Evolutionary conservation across 2,888 invertebrate species (phyloP).

Genomic region (Deilephila porcellus): DNA sequence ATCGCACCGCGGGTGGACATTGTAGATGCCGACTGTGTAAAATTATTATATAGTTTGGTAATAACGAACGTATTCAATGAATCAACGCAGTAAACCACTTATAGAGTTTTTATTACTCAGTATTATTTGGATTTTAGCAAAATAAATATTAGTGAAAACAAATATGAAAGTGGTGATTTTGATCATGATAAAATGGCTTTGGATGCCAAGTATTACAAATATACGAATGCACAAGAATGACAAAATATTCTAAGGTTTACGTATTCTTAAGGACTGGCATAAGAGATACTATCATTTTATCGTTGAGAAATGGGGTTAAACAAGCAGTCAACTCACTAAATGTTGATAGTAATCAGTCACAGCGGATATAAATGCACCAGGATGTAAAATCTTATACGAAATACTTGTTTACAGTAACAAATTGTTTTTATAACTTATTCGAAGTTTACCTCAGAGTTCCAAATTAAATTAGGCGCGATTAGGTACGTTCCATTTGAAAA

Average conservation of each 20-base stretch:
- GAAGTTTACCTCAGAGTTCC: conserved; percentile 33
- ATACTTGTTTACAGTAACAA: conserved; percentile 1
- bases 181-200: too few relatives aligned
- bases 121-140: not conserved
- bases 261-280: not conserved
- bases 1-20: conserved; percentile 73
- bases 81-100: not conserved
- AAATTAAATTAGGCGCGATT: conserved; percentile 51
- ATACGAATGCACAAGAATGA: not conserved
- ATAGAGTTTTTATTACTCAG: not conserved
- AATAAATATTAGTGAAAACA: not conserved
- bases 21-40: conserved; percentile 45
- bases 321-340: too few relatives aligned
- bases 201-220: too few relatives aligned
- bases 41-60: conserved; percentile 4
- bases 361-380: not conserved
- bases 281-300: not conserved
- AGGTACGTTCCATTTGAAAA: conserved; percentile 33
- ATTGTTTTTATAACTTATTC: conserved; percentile 42
- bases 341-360: not conserved
- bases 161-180: too few relatives aligned
- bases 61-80: conserved; percentile 3
- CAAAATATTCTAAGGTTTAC: not conserved
- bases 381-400: not conserved
- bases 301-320: conserved; percentile 2